Evolutionary conservation across 2,113 vertebrate genomes (phyloP).

Genomic region (Phocoena phocoena): DNA sequence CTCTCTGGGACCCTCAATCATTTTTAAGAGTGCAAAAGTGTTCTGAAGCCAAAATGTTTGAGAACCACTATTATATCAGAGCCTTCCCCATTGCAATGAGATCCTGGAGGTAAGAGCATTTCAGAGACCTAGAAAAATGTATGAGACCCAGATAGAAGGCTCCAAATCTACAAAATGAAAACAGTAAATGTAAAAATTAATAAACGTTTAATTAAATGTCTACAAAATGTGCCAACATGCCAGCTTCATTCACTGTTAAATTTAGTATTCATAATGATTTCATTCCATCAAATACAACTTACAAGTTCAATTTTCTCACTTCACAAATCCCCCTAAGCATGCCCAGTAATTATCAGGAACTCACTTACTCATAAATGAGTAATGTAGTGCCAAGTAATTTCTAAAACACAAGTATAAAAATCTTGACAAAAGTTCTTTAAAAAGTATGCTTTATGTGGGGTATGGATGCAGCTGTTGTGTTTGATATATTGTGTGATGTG

Average conservation of each 20-base stretch:
- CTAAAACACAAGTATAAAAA: slow-evolving; percentile 55
- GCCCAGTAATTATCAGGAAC: not conserved
- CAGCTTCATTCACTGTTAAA: not conserved
- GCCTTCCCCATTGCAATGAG: not conserved
- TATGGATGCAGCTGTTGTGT: not conserved
- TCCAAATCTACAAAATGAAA: slow-evolving; percentile 15
- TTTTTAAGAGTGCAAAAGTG: not conserved
- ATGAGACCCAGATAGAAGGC: not conserved
- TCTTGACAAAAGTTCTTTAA: not conserved
- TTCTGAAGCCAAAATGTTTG: not conserved
- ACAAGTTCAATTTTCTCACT: slow-evolving; percentile 26
- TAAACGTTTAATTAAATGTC: slow-evolving; percentile 45
- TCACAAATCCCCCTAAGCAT: not conserved
- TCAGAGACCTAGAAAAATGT: not conserved
- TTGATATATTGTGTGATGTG: not conserved
- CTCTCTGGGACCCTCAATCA: not conserved
- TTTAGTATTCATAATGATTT: not conserved
- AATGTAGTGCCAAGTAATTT: slow-evolving; percentile 23
- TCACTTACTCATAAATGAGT: not conserved
- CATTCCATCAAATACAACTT: slow-evolving; percentile 15
- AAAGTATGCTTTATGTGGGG: not conserved
- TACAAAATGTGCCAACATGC: not conserved
- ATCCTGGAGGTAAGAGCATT: not conserved
- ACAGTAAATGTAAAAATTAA: slow-evolving; percentile 51
- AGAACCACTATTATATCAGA: not conserved